phyloP scores from a whole-genome alignment of 1,140 invertebrate species.

The Penaeus indicus region DNA sequence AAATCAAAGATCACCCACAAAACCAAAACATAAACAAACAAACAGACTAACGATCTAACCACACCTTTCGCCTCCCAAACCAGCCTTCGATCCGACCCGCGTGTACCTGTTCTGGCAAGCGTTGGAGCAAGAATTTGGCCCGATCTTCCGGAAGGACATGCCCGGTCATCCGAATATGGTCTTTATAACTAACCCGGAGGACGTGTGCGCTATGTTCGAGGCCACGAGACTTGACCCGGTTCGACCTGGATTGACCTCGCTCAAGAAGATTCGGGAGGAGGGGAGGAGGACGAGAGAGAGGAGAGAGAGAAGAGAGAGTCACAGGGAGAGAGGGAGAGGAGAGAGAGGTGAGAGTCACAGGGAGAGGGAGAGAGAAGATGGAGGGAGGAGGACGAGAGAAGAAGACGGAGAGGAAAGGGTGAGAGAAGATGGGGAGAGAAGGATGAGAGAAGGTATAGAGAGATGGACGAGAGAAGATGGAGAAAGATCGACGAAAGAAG shows the following conservation, averaged over 20 bases:
- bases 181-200: constrained; percentile 46
- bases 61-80: neutral
- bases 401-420: no score
- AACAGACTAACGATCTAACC: neutral
- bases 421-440: no score
- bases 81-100: constrained; percentile 51
- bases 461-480: no score
- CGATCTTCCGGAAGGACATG: constrained; percentile 60
- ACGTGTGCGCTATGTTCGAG: constrained; percentile 24
- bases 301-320: no score
- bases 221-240: constrained; percentile 51
- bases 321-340: no score
- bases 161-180: constrained; percentile 50
- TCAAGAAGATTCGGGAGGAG: constrained; percentile 40
- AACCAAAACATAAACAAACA: neutral
- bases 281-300: no score
- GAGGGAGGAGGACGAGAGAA: no score
- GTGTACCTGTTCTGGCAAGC: constrained; percentile 55
- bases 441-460: no score
- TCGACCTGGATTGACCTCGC: constrained; percentile 50
- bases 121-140: constrained; percentile 44
- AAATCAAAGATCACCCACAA: neutral
- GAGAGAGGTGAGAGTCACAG: no score
- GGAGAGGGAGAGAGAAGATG: no score
- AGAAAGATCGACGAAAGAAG: no score